Conservation (phyloP, 2,113 vertebrate species). For the Xenotilapia leptura region DNA sequence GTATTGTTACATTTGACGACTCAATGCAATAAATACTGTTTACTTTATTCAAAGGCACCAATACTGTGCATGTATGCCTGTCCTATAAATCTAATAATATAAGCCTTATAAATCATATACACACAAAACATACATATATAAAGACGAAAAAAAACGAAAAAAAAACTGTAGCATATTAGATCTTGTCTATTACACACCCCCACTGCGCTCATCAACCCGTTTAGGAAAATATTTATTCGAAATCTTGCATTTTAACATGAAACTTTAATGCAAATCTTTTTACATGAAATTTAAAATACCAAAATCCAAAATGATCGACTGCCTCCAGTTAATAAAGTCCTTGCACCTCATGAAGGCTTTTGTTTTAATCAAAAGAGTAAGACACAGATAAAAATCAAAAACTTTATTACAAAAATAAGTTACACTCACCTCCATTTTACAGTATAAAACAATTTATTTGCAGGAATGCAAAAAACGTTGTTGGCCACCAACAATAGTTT, state of each 20-base stretch:
- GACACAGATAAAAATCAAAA: conserved; percentile 90
- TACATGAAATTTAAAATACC: not conserved
- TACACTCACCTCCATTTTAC: conserved; percentile 99
- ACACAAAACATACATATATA: not conserved
- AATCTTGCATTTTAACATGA: not conserved
- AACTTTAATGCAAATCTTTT: not conserved
- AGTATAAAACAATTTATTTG: conserved; percentile 99
- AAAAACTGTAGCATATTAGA: not conserved
- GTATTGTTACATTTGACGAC: not conserved
- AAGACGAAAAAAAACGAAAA: too few relatives aligned
- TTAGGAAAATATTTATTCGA: not conserved
- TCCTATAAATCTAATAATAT: not conserved
- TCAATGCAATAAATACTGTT: not conserved
- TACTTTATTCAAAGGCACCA: not conserved
- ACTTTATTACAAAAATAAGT: conserved; percentile 99
- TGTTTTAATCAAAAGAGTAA: conserved; percentile 57
- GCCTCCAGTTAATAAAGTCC: not conserved
- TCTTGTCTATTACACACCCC: not conserved
- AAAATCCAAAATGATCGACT: not conserved
- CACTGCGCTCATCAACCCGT: not conserved
- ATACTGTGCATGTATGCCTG: not conserved
- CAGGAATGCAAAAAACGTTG: conserved; percentile 99
- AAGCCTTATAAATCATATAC: not conserved
- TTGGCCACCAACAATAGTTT: conserved; percentile 99
- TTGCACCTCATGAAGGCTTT: not conserved